These are phyloP conservation scores for Myodes glareolus DNA, from an alignment of 2,113 vertebrate genomes.

Conservation along the genomic window DNA sequence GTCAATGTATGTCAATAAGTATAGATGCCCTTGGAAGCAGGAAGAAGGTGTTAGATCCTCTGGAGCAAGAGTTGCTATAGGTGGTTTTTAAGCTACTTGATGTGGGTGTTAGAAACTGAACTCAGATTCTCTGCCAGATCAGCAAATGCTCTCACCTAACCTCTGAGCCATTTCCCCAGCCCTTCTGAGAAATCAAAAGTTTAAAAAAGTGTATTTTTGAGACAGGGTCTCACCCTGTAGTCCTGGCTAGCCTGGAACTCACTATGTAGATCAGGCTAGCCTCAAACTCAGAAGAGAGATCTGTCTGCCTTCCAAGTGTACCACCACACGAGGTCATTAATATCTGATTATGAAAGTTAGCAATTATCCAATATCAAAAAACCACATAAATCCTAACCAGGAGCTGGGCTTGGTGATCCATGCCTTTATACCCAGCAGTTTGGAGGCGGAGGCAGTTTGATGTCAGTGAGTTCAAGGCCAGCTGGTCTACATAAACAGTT, in stretches of 20 bases:
- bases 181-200: not conserved
- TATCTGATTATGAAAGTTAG: constrained; percentile 1
- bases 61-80: not conserved
- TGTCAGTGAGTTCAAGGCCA: not conserved
- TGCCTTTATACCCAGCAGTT: not conserved
- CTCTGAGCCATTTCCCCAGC: not conserved
- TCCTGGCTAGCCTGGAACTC: not conserved
- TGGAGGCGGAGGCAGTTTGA: not conserved
- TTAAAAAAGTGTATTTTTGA: not conserved
- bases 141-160: too few species aligned
- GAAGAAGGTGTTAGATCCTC: not conserved
- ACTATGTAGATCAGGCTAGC: not conserved
- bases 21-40: not conserved
- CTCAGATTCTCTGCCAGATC: not conserved
- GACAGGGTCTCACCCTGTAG: not conserved
- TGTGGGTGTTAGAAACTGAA: not conserved
- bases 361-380: not conserved
- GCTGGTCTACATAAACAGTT: not conserved
- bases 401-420: not conserved
- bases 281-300: not conserved
- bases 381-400: not conserved
- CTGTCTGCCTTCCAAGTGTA: not conserved
- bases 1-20: not conserved
- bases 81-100: not conserved
- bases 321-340: not conserved